Base-by-base conservation (phyloP, 2,888 invertebrate genomes). In the Brachynemurus nebulosus region DNA sequence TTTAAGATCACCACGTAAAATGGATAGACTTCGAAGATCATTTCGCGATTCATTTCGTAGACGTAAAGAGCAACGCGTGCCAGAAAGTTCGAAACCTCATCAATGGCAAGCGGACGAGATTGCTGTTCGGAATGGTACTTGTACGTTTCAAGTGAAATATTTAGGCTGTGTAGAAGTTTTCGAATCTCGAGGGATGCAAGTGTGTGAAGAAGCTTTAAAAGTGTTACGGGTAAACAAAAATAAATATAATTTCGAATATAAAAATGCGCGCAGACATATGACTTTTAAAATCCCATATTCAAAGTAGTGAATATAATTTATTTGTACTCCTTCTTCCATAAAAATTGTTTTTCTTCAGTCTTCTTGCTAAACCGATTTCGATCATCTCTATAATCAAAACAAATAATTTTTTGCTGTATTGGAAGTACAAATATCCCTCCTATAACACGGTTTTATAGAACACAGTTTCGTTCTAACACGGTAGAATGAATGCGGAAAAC, bases 181-280 rank as follows among this genome's bases (percentile, higher is more conserved):
- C 69, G 98, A 98, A 69, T 96, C 96, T 7, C 77, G 98, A 59
- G 98, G 98, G 40, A 98, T 98, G 95, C 92, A 95, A 69, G 92
- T 97, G 48, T 98, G 98, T 71, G 98, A 98, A 66, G 96, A 96
- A 66, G 98, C 98, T 41, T 76, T 98, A 50, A 97, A 96, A 74
- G 89, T 92, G 52, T 76, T 98, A 50, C 78, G 92, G 72, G 93
- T 93, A 66, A 78, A 83, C 70, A 34, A 35, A 41, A 21, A 16
- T 35, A 39, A n/a, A 12, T n/a, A 3, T 18, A 19, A 39, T 19
- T 14, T 39, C 11, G 3, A 35, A 25, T 25, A 25, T 25, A n/a
- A n/a, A n/a, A n/a, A n/a, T n/a, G n/a, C n/a, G n/a, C n/a, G n/a
- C n/a, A n/a, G n/a, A n/a, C n/a, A n/a, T n/a, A n/a, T n/a, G n/a